Conservation (phyloP, 2,888 invertebrate species). For the Melikaiella ostensackeni region DNA sequence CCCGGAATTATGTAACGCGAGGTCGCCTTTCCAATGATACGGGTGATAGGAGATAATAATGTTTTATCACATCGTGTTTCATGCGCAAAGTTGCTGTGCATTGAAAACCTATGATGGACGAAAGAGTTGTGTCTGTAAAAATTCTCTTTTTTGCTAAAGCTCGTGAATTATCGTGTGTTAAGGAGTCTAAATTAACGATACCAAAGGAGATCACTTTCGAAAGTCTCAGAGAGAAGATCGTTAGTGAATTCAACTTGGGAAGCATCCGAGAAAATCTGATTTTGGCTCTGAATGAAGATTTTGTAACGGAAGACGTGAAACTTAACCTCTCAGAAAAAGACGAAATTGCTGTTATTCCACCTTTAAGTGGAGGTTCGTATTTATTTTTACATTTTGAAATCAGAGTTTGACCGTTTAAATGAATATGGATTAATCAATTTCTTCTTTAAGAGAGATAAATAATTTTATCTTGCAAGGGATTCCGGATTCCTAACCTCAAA, state of each 20-base stretch:
- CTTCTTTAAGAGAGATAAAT: slow-evolving; percentile 23
- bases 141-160: slow-evolving; percentile 94
- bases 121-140: slow-evolving; percentile 77
- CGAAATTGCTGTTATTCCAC: slow-evolving; percentile 95
- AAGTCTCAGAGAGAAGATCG: slow-evolving; percentile 82
- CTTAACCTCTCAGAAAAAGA: slow-evolving; percentile 84
- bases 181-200: slow-evolving; percentile 79
- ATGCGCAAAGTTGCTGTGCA: slow-evolving; percentile 20
- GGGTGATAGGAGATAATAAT: too few species aligned
- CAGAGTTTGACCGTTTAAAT: neutral
- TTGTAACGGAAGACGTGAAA: slow-evolving; percentile 79
- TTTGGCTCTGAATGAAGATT: slow-evolving; percentile 91
- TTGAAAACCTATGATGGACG: slow-evolving; percentile 44
- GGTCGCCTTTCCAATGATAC: neutral
- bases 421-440: neutral
- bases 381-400: neutral
- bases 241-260: slow-evolving; percentile 82
- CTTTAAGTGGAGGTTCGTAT: slow-evolving; percentile 92
- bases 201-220: slow-evolving; percentile 79
- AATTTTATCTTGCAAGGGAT: slow-evolving; percentile 24
- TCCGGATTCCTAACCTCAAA: neutral
- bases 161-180: slow-evolving; percentile 87
- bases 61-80: neutral
- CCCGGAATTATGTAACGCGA: slow-evolving; percentile 8
- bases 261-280: slow-evolving; percentile 85